Evolutionary conservation across 2,888 invertebrate species (phyloP).

Genomic region (Lepetodrilus schrolli): DNA sequence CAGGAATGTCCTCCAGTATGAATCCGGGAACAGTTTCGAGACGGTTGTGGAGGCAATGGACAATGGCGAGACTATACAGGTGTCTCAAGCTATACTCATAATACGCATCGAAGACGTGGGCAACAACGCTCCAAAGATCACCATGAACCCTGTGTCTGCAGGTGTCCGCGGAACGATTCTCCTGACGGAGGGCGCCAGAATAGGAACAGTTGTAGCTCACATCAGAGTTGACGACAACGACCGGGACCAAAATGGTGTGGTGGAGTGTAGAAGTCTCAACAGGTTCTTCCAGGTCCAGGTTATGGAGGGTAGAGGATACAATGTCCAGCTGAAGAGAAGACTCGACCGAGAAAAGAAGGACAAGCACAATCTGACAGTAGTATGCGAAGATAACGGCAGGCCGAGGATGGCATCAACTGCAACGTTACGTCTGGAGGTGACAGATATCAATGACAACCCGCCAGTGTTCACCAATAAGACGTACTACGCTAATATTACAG

Average conservation of each 20-base stretch:
- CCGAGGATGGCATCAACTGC: slow-evolving; percentile 54
- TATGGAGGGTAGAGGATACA: slow-evolving; percentile 46
- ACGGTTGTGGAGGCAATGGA: slow-evolving; percentile 61
- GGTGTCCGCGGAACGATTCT: slow-evolving; percentile 37
- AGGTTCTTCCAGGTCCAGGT: slow-evolving; percentile 41
- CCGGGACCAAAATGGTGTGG: slow-evolving; percentile 54
- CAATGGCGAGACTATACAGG: slow-evolving; percentile 50
- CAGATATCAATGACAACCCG: slow-evolving; percentile 69
- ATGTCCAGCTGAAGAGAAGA: slow-evolving; percentile 52
- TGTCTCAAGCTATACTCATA: slow-evolving; percentile 51
- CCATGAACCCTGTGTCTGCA: slow-evolving; percentile 44
- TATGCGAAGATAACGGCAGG: slow-evolving; percentile 63
- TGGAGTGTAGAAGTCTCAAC: slow-evolving; percentile 49
- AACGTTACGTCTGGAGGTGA: slow-evolving; percentile 57
- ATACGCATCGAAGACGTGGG: slow-evolving; percentile 85
- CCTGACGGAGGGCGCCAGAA: slow-evolving; percentile 52
- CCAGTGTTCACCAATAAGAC: slow-evolving; percentile 59
- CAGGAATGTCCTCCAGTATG: slow-evolving; percentile 42
- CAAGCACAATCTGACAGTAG: slow-evolving; percentile 58
- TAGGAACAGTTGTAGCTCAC: slow-evolving; percentile 61
- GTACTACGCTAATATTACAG: slow-evolving; percentile 57
- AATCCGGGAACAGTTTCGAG: slow-evolving; percentile 44
- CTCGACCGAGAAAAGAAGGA: slow-evolving; percentile 63
- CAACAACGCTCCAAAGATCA: slow-evolving; percentile 88
- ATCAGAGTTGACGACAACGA: slow-evolving; percentile 61